Base-by-base conservation (phyloP, 2,888 invertebrate genomes). In the Vanessa cardui region DNA sequence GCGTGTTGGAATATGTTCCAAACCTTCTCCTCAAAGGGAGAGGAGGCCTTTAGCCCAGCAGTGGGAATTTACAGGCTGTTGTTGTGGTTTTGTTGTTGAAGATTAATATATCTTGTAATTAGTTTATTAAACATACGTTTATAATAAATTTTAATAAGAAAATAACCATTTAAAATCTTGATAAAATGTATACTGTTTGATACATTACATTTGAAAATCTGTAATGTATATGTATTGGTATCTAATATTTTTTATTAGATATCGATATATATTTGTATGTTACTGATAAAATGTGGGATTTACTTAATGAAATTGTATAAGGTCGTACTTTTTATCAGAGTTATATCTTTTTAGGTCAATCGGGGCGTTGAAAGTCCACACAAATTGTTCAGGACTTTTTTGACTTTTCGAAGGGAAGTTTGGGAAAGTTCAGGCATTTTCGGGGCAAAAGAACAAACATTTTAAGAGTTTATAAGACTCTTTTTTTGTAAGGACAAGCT, bases 401-500 rank as follows among this genome's bases (percentile, higher is more conserved):
- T 63, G 68, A 58, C 68, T 66, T 66, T 52, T 58, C 56, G 26
- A 52, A 54, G 31, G 54, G 54, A 58, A 68, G 68, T 64, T 68
- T 33, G 12, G 18, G n/a, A 15, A 68, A 68, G 49, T 68, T 68
- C 45, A 26, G 56, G 44, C 60, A 54, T 64, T 64, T 64, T 20
- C 31, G 44, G 64, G 62, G 46, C 68, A 26, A 18, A 63, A 62
- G 62, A 56, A 64, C 69, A 66, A 64, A 66, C 62, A 62, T 47
- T 60, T 63, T 58, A 49, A 9, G 60, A 66, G 58, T 68, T 62
- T 66, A 49, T 61, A 68, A 64, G 60, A 44, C 49, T 47, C 60
- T 46, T 62, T 26, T 63, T 59, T 60, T 18, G 59, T 65, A 31
- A 46, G 46, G 60, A 60, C 46, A 46, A 39, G 16, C 26, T 59